Base-by-base conservation (phyloP, 2,113 vertebrate species). In the Ictalurus furcatus region DNA sequence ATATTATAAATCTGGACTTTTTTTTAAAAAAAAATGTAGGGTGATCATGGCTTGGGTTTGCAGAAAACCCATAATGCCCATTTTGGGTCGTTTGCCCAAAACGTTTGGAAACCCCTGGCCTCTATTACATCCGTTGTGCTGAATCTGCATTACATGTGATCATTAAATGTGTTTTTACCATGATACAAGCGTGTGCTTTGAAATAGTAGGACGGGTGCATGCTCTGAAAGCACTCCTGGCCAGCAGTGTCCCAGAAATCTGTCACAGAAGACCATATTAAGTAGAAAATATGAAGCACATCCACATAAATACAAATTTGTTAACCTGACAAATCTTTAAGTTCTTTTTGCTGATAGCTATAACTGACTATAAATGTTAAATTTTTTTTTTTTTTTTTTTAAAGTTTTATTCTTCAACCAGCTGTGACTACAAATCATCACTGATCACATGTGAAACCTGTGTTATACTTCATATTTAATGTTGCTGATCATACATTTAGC, bases 161-260 rank as follows among this genome's bases (percentile, higher is more conserved):
- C 23, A 8, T 59, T 78, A 37, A 56, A 25, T 65, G 59, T 81
- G 81, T 84, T 40, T 95, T 91, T 95, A 99, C 98, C 98, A 99
- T 97, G 94, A 99, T 97, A 93, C 98, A 99, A 7, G 98, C 98
- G 0, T 99, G 98, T 74, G 98, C 97, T 94, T 99, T 98, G 92
- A 98, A 96, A 93, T 99, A 99, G 92, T 99, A 99, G 37, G 98
- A 99, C 0, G 98, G 96, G 3, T 99, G 98, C 97, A 99, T 97
- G 94, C 97, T 99, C 95, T 95, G 98, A 95, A 99, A 99, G 61
- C 98, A 95, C 89, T 99, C 98, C 92, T 99, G 98, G 48, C 98
- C 98, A 0, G 98, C 98, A 0, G 98, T 99, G 93, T 99, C 98
- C 98, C 98, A 99, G 91, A 99, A 99, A 91, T 99, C 98, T 99